These are phyloP conservation scores for Clarias magur DNA, from an alignment of 2,113 vertebrate species.

Conservation along the genomic window DNA sequence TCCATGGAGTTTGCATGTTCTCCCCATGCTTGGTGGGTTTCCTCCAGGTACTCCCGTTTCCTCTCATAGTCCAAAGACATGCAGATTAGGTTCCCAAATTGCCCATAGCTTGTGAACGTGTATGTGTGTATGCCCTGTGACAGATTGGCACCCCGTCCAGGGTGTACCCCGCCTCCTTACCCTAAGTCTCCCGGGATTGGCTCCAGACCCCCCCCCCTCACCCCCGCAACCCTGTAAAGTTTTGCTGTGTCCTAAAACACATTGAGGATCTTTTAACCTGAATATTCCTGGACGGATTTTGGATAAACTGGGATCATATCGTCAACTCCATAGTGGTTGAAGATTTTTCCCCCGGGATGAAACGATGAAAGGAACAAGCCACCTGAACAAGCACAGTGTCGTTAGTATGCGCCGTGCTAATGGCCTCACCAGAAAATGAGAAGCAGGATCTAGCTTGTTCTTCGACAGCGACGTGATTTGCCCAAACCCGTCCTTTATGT, in stretches of 20 bases:
- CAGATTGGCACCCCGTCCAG: too few species aligned
- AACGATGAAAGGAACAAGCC: background rate
- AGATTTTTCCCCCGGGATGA: background rate
- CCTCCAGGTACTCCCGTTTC: too few species aligned
- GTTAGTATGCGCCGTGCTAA: background rate
- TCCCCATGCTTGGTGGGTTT: too few species aligned
- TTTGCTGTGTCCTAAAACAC: background rate
- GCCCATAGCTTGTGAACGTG: too few species aligned
- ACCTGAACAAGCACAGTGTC: background rate
- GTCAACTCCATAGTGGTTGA: background rate
- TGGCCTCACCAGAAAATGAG: slow-evolving; percentile 12
- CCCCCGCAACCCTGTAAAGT: too few species aligned
- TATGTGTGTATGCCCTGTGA: too few species aligned
- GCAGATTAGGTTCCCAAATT: too few species aligned
- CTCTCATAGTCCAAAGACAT: too few species aligned
- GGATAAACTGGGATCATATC: background rate
- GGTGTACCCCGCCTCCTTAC: too few species aligned
- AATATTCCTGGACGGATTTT: background rate
- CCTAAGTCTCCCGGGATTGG: too few species aligned
- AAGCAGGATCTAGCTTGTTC: slow-evolving; percentile 19
- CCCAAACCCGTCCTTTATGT: slow-evolving; percentile 42
- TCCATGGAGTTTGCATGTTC: too few species aligned
- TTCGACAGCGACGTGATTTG: slow-evolving; percentile 49
- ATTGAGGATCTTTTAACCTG: background rate
- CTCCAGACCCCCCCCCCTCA: too few species aligned